Evolutionary conservation across 2,113 vertebrate genomes (phyloP), one percentile per base, ranked within the genome.

Genomic region (Phyllostomus hastatus): DNA sequence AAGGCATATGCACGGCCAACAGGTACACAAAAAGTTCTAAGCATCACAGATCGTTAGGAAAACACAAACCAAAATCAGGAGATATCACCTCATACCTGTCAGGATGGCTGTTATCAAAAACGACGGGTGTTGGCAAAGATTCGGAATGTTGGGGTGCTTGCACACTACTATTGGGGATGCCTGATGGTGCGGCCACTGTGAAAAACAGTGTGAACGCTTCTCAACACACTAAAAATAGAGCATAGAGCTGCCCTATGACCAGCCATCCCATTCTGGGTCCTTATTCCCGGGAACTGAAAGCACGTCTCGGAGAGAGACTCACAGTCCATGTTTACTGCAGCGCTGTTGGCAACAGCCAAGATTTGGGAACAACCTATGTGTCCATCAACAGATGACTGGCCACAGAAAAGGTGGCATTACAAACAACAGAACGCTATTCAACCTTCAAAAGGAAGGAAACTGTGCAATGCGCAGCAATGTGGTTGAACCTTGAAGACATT

Each of bases 391-490:
- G 22, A 10, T 26, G 24, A 59, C 22, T 10, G 24, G 57, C 26
- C 10, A 59, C 73, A 76, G 59, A 24, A 90, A 59, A 76, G 41
- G 38, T 26, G 38, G 16, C 9, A 38, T 19, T 28, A 33, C 7
- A 67, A 38, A 78, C 1, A 59, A 48, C 0, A 75, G 31, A 69
- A n/a, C 35, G 46, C 50, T 35, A 15, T 22, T 33, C 33, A 38
- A 10, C 41, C 79, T 85, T 75, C 20, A 50, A 61, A 59, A 75
- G 26, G 41, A 59, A 61, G 20, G 38, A 67, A 52, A n/a, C 70
- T 24, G n/a, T 38, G 5, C 10, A 59, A 1, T 22, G 38, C 11
- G 24, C 1, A 9, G n/a, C 1, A 10, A 12, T 8, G 52, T 1
- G 10, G 72, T 26, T 10, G 28, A 85, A 70, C 2, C 48, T 33